A percentile compares a stretch with the other conserved stretches of the same genome.
These are phyloP conservation scores for Danio albolineatus DNA, from an alignment of 2,797 vertebrate species.

Conservation along the genomic window DNA sequence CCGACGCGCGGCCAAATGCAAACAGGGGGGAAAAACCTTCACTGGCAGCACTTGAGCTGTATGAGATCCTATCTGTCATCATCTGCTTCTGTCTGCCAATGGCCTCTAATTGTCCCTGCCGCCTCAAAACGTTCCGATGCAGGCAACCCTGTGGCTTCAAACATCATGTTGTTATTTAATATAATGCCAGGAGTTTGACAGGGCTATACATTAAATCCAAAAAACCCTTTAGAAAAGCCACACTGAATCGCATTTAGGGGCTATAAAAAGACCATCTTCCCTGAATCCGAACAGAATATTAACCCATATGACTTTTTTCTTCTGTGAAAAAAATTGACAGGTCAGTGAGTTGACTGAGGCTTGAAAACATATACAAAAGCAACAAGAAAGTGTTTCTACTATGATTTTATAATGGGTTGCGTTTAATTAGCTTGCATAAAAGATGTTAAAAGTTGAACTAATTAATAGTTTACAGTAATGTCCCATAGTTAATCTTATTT, in stretches of 20 bases:
- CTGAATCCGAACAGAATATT: neutral
- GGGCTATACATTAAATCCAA: constrained; percentile 57
- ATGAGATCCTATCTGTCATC: constrained; percentile 56
- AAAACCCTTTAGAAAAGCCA: constrained; percentile 53
- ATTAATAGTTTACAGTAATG: no score
- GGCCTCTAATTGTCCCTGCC: constrained; percentile 56
- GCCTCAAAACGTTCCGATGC: constrained; percentile 60
- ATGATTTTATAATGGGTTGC: no score
- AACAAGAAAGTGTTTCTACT: no score
- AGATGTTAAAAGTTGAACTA: no score
- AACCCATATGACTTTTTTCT: neutral
- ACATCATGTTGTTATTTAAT: constrained; percentile 63
- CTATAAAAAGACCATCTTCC: constrained; percentile 35
- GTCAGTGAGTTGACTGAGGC: neutral
- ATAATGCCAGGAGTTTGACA: constrained; percentile 51
- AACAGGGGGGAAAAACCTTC: constrained; percentile 10
- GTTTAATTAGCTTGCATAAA: no score
- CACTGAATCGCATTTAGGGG: constrained; percentile 36
- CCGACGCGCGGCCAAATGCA: constrained; percentile 38
- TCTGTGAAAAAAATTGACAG: neutral
- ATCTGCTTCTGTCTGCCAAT: constrained; percentile 44
- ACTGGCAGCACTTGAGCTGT: constrained; percentile 36
- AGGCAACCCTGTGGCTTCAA: constrained; percentile 59
- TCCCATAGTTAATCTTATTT: no score
- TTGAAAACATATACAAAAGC: no score